Evolutionary conservation across 2,888 invertebrate species (phyloP).

Genomic region (Drosophila leonis): DNA sequence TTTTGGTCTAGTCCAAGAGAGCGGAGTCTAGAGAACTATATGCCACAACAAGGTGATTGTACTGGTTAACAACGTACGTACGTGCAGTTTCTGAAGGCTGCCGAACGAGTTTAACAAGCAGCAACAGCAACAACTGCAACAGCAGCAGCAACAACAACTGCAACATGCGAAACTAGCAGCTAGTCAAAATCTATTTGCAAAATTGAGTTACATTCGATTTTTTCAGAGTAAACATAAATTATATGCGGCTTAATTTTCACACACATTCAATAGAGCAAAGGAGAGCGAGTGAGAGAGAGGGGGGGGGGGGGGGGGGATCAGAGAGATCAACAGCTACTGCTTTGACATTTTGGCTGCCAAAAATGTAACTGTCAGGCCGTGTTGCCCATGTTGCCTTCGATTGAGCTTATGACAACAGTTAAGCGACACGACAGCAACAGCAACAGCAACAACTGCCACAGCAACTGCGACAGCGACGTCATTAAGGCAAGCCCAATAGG

Average conservation of each 20-base stretch:
- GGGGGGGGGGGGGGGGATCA: neutral
- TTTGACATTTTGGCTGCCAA: constrained; percentile 60
- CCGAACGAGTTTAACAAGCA: constrained; percentile 64
- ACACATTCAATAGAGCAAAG: constrained; percentile 21
- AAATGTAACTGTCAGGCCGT: constrained; percentile 1
- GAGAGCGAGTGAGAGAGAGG: neutral
- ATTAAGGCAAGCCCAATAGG: constrained; percentile 25
- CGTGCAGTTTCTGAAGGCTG: constrained; percentile 78
- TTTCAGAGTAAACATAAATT: constrained; percentile 80
- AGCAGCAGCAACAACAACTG: constrained; percentile 10
- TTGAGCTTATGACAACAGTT: constrained; percentile 73
- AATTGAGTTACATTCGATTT: constrained; percentile 75
- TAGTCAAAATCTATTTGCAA: constrained; percentile 64
- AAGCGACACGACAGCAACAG: constrained; percentile 28
- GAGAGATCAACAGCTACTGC: neutral
- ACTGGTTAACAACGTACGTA: constrained; percentile 73
- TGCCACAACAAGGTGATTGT: constrained; percentile 68
- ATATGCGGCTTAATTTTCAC: constrained; percentile 70
- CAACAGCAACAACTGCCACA: constrained; percentile 28
- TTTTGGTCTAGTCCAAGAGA: constrained; percentile 52
- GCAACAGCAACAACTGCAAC: too few relatives aligned
- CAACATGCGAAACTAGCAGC: constrained; percentile 7
- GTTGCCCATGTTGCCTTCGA: constrained; percentile 11
- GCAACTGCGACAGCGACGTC: constrained; percentile 36
- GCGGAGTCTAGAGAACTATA: constrained; percentile 9